phyloP scores from a whole-genome alignment of 2,113 vertebrate genomes.

The Amblyopsis rosae region DNA sequence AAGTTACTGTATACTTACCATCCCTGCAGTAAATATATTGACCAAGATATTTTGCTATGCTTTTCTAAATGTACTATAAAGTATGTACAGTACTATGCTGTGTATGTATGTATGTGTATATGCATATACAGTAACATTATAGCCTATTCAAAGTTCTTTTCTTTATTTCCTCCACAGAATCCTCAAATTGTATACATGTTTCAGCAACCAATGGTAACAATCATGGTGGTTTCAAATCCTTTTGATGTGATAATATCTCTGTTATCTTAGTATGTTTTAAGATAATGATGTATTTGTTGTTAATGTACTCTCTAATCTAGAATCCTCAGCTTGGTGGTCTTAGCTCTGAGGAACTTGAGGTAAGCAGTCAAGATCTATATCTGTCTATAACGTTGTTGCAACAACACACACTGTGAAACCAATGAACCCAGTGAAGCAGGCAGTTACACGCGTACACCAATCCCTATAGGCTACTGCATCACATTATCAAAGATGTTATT shows the following conservation, averaged over 20 bases:
- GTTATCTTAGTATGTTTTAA: neutral
- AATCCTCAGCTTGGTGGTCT: constrained; percentile 51
- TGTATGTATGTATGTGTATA: neutral
- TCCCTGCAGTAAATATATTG: no score
- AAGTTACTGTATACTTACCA: no score
- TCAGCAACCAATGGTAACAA: constrained; percentile 57
- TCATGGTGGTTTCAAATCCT: neutral
- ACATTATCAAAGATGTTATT: no score
- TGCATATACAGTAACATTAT: no score
- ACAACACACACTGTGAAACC: constrained; percentile 44
- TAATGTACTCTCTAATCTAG: constrained; percentile 31
- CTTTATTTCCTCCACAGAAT: constrained; percentile 37
- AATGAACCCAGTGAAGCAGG: constrained; percentile 26
- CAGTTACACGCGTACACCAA: neutral
- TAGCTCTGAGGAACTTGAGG: constrained; percentile 71
- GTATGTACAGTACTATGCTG: neutral
- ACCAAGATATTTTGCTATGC: no score
- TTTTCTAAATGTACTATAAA: no score
- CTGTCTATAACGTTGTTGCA: constrained; percentile 12
- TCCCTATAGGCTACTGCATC: neutral
- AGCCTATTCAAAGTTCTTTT: neutral
- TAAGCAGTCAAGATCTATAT: constrained; percentile 53
- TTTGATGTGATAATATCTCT: constrained; percentile 2
- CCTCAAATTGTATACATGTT: constrained; percentile 50
- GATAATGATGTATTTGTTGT: constrained; percentile 13